phyloP scores from a whole-genome alignment of 2,797 vertebrate species.

The Pantherophis alleghaniensis region DNA sequence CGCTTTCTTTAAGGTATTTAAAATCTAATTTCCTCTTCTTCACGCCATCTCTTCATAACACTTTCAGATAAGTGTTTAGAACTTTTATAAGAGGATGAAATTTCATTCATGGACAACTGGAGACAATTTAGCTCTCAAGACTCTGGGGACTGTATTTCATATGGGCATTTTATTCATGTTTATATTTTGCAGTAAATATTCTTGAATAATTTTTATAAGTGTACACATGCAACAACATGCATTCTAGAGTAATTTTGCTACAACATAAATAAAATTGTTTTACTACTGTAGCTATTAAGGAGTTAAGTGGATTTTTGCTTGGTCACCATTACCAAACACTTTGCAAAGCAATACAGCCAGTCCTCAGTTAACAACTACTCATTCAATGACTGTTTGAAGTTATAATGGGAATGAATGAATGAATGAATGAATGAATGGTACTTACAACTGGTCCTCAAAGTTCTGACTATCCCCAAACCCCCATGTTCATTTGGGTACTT shows the following conservation, averaged over 20 bases:
- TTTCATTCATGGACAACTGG: background rate
- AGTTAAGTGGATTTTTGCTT: background rate
- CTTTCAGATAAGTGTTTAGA: background rate
- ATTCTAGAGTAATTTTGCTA: background rate
- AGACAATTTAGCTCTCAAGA: background rate
- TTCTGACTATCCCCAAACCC: background rate
- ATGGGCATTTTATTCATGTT: background rate
- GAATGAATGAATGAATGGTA: background rate
- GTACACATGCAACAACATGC: background rate
- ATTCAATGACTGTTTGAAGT: background rate
- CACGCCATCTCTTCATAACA: background rate
- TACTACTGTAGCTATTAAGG: background rate
- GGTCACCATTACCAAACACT: background rate
- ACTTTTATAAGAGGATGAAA: background rate
- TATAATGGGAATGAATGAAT: background rate
- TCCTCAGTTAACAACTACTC: background rate
- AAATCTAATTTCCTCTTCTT: background rate
- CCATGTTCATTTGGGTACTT: background rate
- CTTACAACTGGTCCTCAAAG: background rate
- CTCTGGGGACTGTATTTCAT: background rate
- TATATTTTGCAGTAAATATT: background rate
- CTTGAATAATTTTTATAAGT: background rate
- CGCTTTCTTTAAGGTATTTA: background rate
- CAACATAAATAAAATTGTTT: background rate
- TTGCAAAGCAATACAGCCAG: background rate